Conservation (phyloP, 1,140 invertebrate species). For the Vanessa atalanta region DNA sequence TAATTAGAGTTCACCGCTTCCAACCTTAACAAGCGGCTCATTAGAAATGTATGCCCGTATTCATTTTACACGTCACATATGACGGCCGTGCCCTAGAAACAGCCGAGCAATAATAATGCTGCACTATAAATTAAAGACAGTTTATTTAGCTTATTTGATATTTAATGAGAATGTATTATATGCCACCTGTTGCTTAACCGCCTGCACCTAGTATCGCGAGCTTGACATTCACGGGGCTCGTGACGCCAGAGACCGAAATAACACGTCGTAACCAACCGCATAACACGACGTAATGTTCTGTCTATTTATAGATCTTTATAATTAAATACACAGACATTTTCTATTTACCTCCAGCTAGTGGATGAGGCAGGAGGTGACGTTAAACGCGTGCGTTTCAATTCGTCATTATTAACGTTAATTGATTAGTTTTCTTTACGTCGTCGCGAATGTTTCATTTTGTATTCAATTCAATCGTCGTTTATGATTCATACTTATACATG, state of each 20-base stretch:
- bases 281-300: constrained; percentile 70
- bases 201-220: constrained; percentile 65
- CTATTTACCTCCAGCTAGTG: constrained; percentile 59
- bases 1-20: constrained; percentile 3
- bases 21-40: constrained; percentile 13
- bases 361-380: constrained; percentile 42
- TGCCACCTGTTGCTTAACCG: constrained; percentile 68
- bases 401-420: constrained; percentile 30
- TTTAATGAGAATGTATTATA: constrained; percentile 42
- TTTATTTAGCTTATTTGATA: constrained; percentile 34
- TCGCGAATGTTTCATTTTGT: background rate
- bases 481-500: background rate
- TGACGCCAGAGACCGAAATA: constrained; percentile 74
- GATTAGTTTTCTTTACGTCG: constrained; percentile 25
- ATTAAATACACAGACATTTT: constrained; percentile 72
- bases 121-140: constrained; percentile 28
- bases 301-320: constrained; percentile 74
- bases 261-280: constrained; percentile 72
- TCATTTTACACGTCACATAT: constrained; percentile 15
- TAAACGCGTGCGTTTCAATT: constrained; percentile 26
- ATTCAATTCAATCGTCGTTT: background rate
- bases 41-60: constrained; percentile 22
- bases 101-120: constrained; percentile 16
- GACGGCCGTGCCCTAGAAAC: constrained; percentile 24
- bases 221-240: constrained; percentile 74